Evolutionary conservation across 2,797 vertebrate genomes (phyloP), one percentile per base, ranked within the genome.

Genomic region (Moxostoma hubbsi): DNA sequence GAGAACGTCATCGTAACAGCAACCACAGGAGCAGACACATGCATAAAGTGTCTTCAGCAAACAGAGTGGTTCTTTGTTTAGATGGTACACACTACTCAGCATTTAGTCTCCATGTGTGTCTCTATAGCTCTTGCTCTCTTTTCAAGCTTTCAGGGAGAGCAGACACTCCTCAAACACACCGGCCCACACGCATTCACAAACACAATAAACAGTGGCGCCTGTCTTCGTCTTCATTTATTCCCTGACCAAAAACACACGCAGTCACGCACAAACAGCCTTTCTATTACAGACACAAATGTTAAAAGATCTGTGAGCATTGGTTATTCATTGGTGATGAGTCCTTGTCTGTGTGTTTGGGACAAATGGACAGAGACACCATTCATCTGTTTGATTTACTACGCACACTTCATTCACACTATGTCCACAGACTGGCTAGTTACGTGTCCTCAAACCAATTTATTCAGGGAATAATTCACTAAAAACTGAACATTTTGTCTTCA

Each of bases 191-290:
- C 79, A 59, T 59, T 66, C 77, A 85, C 75, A 53, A 73, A 81
- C 81, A 86, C 82, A 86, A 82, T 84, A 78, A 82, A 86, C 80
- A 80, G 77, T 86, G 82, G 85, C 80, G 85, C 80, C 85, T 73
- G 79, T 82, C 83, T 84, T 82, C 69, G 73, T 81, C 73, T 83
- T 84, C 71, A 80, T 83, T 85, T 83, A 84, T 77, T 75, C 76
- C 66, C 84, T n/a, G 54, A 83, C 67, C 61, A 71, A 64, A 69
- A 9, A 77, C 58, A 79, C 45, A 53, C 46, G 36, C 7, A 3
- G 55, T 18, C 51, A 62, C 81, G 63, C 18, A 75, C 79, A 79
- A 73, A 69, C 70, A 77, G 13, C 45, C 68, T 70, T 77, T 81
- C 76, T 81, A 54, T 61, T 11, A 69, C 47, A 4, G 53, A 58